Conservation (phyloP, 1,140 invertebrate species). For the Ceratosolen fusciceps region DNA sequence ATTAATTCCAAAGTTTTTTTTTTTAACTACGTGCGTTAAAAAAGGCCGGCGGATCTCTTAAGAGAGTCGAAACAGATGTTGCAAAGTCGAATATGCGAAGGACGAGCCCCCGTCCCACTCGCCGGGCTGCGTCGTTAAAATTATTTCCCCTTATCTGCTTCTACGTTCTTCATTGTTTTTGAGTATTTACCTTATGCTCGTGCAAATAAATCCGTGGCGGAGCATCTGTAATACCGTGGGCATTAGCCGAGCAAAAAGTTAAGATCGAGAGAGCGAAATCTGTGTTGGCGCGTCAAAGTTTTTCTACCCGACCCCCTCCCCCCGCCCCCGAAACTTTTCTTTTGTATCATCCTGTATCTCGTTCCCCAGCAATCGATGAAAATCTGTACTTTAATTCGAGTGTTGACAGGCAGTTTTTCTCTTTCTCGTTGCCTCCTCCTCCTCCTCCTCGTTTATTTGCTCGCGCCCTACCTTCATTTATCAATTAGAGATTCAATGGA, state of each 20-base stretch:
- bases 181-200: background rate
- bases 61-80: constrained; percentile 40
- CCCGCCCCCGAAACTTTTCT: background rate
- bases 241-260: background rate
- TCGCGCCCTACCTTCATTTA: background rate
- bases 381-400: background rate
- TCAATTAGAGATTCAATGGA: constrained; percentile 4
- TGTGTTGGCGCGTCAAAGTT: constrained; percentile 13
- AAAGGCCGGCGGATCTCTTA: constrained; percentile 46
- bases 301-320: too few species aligned
- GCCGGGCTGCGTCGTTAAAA: background rate
- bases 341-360: background rate
- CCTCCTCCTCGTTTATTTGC: background rate
- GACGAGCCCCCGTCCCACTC: too few species aligned
- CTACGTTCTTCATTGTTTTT: background rate
- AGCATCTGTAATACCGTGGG: constrained; percentile 7
- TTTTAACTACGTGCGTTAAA: constrained; percentile 52
- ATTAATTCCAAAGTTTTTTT: constrained; percentile 67
- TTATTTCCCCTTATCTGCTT: constrained; percentile 10
- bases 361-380: constrained; percentile 23
- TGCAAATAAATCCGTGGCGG: constrained; percentile 1
- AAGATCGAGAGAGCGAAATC: constrained; percentile 13
- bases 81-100: constrained; percentile 34
- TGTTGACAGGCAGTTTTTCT: constrained; percentile 5
- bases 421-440: too few species aligned